Evolutionary conservation across 1,140 invertebrate genomes (phyloP), one percentile per base, ranked within the genome.

Genomic region (Aculops lycopersici): DNA sequence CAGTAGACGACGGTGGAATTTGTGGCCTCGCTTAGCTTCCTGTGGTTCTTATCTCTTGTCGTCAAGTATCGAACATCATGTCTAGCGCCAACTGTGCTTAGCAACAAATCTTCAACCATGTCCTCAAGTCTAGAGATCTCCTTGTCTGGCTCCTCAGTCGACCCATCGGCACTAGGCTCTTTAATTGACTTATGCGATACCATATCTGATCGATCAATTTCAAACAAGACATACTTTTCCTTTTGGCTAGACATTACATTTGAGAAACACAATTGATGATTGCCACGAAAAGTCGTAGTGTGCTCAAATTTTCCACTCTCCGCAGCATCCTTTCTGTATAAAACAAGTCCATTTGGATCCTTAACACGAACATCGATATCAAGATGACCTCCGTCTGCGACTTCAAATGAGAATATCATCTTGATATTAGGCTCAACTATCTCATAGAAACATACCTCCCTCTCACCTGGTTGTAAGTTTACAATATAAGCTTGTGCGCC

Each of bases 61-160:
- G 88, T 76, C 88, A 98, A 95, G 52, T 95, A 97, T 55, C 97
- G 90, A 57, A 97, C 88, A 61, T 98, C 90, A 58, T 90, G 80
- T 59, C 95, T 95, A 2, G 97, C 86, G 39, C 72, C 72, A 47
- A 73, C 78, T 24, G 97, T 62, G 37, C 79, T 71, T 36, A 69
- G 69, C 2, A 74, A 78, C 4, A 98, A 62, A 55, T 95, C 81
- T 50, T 74, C 74, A 44, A 97, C 88, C 86, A 95, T 94, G 46
- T 86, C 76, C 51, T 90, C 80, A 35, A 97, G 62, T 56, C 95
- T 94, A 48, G 72, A 79, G 45, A 80, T 60, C 42, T 64, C 36
- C 12, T 15, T 16, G 17, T 38, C 21, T 8, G 24, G 4, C n/a
- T n/a, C n/a, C n/a, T n/a, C n/a, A n/a, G n/a, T n/a, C n/a, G n/a